Evolutionary conservation across 2,797 vertebrate species (phyloP), one percentile per base, ranked within the genome.

Genomic region (Bryconaethiops microstoma): DNA sequence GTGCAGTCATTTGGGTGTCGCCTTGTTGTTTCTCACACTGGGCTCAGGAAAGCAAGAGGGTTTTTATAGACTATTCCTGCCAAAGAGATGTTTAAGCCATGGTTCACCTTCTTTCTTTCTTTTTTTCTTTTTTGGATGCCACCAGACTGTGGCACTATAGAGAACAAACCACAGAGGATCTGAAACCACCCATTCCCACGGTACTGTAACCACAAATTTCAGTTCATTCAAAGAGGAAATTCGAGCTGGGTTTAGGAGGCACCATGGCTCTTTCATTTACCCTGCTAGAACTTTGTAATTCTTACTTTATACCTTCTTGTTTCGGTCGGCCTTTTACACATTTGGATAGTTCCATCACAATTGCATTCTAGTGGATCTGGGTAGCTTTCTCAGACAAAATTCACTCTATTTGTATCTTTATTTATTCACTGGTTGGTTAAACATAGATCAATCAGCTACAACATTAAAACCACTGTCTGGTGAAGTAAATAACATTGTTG

Each of bases 1-100:
- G 96, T 95, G 95, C 95, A 96, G 95, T 96, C 95, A 95, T 96
- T 94, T 88, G 94, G 94, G 94, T 94, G 94, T 96, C 94, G 95
- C 95, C 96, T 95, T 95, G 95, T 90, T 92, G 87, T 96, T 97
- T 97, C 96, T 96, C 96, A 65, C 16, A 2, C 63, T 87, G 92
- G 91, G 91, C 92, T 93, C 89, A 92, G 84, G 83, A 82, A 84
- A 89, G 88, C 88, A 92, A 90, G 90, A 89, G 89, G 82, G 89
- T 90, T 91, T 90, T 87, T 86, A 87, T 87, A 89, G 90, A 87
- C 74, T 79, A 59, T 91, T 90, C 83, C 89, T 86, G 88, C 88
- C 88, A 88, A 90, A 87, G 82, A 86, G 88, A 89, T 88, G 86
- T 71, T 80, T 23, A 85, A 78, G 88, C 85, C 83, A 74, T n/a